These are phyloP conservation scores for Acanthis flammea DNA, from an alignment of 2,797 vertebrate species.

Conservation along the genomic window DNA sequence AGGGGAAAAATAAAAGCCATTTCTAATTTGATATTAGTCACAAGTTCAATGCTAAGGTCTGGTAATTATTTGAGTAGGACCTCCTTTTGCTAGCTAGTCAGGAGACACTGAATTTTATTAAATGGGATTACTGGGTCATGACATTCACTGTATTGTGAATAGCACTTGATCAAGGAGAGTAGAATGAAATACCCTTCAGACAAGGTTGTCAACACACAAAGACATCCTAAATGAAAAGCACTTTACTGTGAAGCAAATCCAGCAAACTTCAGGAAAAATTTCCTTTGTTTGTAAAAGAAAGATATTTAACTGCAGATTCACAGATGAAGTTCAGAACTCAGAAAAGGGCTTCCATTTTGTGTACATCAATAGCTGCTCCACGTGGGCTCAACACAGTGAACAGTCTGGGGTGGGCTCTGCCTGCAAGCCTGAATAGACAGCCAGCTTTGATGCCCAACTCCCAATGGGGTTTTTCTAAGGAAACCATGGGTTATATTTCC, in stretches of 20 bases:
- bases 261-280: neutral
- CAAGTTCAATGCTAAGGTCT: constrained; percentile 31
- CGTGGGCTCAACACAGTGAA: neutral
- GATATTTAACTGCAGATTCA: neutral
- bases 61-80: constrained; percentile 37
- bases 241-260: neutral
- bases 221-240: constrained; percentile 2
- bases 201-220: constrained; percentile 35
- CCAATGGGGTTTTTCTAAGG: neutral
- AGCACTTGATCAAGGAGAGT: constrained; percentile 16
- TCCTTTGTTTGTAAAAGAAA: neutral
- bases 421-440: neutral
- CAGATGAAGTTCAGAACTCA: neutral
- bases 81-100: neutral
- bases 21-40: constrained; percentile 46
- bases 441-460: neutral
- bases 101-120: neutral
- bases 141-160: neutral
- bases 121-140: constrained; percentile 39
- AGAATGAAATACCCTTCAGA: constrained; percentile 31
- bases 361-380: neutral
- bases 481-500: neutral
- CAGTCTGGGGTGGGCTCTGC: neutral
- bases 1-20: neutral
- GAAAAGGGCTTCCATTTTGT: neutral